Base-by-base conservation (phyloP, 2,888 invertebrate genomes). In the Desoria tigrina region DNA sequence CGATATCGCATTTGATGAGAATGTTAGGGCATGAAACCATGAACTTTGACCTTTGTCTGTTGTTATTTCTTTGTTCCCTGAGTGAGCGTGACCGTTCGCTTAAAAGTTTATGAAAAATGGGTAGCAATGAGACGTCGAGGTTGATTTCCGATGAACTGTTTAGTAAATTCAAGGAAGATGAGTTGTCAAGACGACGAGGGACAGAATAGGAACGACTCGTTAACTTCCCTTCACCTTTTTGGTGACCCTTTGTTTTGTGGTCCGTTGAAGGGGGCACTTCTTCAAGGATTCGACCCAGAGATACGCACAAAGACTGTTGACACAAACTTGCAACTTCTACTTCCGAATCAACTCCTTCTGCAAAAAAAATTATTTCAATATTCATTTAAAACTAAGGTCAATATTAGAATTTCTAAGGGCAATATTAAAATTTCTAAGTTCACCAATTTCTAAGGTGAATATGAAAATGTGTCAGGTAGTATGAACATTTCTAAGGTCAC, bases 1-100 rank as follows among this genome's bases (percentile, higher is more conserved):
- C 94, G 78, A 94, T 94, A 84, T 94, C 94, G 84, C 94, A 94
- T 83, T 94, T 94, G 77, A 94, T 93, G 69, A 93, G 92, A 83
- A 93, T 93, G 84, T 93, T 93, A 28, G 94, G 94, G 80, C 94
- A 94, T 78, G 93, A 93, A 76, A 92, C 88, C 63, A 92, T 91
- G 50, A 75, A 71, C 51, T 72, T 73, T 51, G 66, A 65, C 28
- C 49, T 9, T 6, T 28, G 3, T 27, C 21, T n/a, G n/a, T n/a
- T n/a, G n/a, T n/a, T n/a, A n/a, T n/a, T 23, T 55, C n/a, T 7
- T 11, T 55, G 55, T 28, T 55, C 55, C n/a, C 64, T 39, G 51
- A 42, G 21, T 14, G 39, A 57, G 11, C 32, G 16, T 54, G n/a
- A n/a, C n/a, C 72, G 53, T 60, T 74, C 74, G 54, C 69, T 72